Evolutionary conservation across 2,797 vertebrate species (phyloP), one percentile per base, ranked within the genome.

Genomic region (Echeneis naucrates): DNA sequence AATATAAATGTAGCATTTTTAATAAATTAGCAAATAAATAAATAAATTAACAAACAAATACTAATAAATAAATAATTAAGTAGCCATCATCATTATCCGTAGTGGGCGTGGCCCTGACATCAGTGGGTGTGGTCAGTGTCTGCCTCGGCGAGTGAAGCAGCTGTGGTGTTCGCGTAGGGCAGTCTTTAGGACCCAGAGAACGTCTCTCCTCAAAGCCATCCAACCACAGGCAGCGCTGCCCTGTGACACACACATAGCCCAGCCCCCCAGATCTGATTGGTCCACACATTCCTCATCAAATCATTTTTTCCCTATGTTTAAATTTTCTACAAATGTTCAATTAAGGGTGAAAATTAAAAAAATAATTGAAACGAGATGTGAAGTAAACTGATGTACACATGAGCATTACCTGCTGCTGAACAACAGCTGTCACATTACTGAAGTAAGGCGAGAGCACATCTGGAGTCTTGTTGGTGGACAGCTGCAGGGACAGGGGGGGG

Each of bases 401-500:
- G 17, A 23, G 4, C 10, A 54, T 72, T 83, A 88, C 86, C 87
- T 72, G 61, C 50, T 87, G 59, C 51, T 82, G 13, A 11, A 89
- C 5, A 37, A 68, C 32, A 1, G 67, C 42, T 0, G 72, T 75
- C 45, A 87, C 38, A 0, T 78, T 82, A 1, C 47, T 60, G 57
- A 89, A 86, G 78, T 86, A 89, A 0, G 76, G 27, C 0, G 82
- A 76, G 7, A 89, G 37, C 58, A 54, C 58, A n/a, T 10, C 59
- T 17, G 75, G 72, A 21, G 11, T 26, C 2, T 42, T 5, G 0
- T 38, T 12, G 5, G 10, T 1, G n/a, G 75, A 51, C n/a, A 82
- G 12, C 84, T 88, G 61, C 0, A 1, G 50, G 67, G 8, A 61
- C 16, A 62, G 13, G 9, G 35, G 62, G 12, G 11, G 12, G 5